phyloP scores from a whole-genome alignment of 2,797 vertebrate genomes.

The Xiphophorus birchmanni region DNA sequence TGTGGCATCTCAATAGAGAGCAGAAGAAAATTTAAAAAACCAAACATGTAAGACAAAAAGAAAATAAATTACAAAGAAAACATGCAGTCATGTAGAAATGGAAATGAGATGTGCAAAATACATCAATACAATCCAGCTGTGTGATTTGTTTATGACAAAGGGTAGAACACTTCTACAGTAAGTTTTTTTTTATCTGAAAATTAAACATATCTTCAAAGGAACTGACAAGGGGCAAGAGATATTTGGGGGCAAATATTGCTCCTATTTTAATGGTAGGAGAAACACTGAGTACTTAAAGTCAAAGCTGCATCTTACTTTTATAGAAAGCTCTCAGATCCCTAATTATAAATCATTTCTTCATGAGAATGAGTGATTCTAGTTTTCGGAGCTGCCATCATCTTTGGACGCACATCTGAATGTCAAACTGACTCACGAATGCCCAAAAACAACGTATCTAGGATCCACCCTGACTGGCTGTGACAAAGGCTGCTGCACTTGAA shows the following conservation, averaged over 20 bases:
- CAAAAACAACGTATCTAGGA: slow-evolving; percentile 10
- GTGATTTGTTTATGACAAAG: neutral
- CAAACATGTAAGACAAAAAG: neutral
- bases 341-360: neutral
- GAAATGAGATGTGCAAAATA: neutral
- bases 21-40: neutral
- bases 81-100: neutral
- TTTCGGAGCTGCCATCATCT: neutral
- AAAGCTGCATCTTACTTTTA: neutral
- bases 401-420: slow-evolving; percentile 2
- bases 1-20: neutral
- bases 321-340: neutral
- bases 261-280: neutral
- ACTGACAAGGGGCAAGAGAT: neutral
- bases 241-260: neutral
- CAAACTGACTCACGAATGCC: slow-evolving; percentile 13
- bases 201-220: neutral
- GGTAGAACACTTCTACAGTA: neutral
- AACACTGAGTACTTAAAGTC: neutral
- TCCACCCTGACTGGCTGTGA: slow-evolving; percentile 17
- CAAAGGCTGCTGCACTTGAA: slow-evolving; percentile 8
- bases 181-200: neutral
- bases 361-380: neutral
- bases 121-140: neutral
- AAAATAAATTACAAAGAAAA: neutral